Conservation (phyloP, 2,888 invertebrate species). For the Spisula subtruncata region DNA sequence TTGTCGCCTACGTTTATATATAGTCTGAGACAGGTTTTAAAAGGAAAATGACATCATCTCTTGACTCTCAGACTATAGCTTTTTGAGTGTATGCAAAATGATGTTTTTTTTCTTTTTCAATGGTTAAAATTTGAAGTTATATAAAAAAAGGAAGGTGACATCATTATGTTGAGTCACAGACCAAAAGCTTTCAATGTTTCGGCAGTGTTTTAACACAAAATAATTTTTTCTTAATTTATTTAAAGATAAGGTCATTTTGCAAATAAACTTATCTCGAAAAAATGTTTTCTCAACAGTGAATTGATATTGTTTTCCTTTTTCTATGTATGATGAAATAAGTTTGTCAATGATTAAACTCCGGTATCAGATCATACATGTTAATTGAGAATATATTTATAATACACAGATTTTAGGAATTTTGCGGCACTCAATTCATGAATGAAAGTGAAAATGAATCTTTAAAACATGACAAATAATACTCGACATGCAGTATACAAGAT, state of each 20-base stretch:
- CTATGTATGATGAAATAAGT: no score
- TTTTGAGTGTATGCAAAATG: no score
- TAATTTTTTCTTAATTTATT: background rate
- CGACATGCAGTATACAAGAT: background rate
- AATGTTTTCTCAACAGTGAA: background rate
- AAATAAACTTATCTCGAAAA: background rate
- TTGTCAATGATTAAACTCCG: no score
- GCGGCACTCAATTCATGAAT: no score
- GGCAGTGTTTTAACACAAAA: no score
- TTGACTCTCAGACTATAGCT: background rate
- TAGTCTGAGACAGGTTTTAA: background rate
- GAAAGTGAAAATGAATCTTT: no score
- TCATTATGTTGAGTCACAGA: conserved; percentile 1
- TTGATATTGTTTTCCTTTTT: no score
- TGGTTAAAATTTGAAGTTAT: background rate
- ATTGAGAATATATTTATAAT: no score
- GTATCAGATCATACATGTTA: no score
- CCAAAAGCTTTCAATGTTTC: no score
- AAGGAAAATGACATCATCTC: background rate
- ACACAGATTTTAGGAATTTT: no score
- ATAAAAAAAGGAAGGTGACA: background rate
- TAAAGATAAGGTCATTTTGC: background rate
- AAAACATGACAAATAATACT: background rate
- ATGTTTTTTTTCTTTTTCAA: no score
- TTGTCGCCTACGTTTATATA: background rate